Evolutionary conservation across 2,888 invertebrate genomes (phyloP).

Genomic region (Platycnemis pennipes): DNA sequence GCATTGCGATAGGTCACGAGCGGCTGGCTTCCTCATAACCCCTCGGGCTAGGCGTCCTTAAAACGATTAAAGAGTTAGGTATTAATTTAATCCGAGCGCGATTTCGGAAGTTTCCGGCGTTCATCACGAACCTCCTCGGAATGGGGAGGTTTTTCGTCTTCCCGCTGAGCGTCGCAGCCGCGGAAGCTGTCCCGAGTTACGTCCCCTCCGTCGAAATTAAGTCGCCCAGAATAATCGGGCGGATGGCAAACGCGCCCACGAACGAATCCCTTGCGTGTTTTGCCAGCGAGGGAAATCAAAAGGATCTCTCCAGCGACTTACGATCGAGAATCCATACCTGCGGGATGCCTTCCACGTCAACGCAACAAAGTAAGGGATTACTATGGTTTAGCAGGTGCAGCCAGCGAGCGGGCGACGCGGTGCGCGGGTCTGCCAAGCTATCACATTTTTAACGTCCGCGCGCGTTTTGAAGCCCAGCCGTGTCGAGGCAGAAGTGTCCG

Average conservation of each 20-base stretch:
- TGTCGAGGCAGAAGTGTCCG: neutral
- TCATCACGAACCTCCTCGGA: neutral
- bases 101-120: neutral
- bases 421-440: neutral
- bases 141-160: neutral
- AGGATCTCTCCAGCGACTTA: neutral
- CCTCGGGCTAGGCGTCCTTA: neutral
- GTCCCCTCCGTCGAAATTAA: neutral
- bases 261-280: neutral
- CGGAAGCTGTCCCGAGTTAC: neutral
- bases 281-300: neutral
- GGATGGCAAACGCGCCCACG: neutral
- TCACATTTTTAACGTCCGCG: neutral
- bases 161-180: neutral
- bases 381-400: neutral
- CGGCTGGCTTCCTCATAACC: neutral
- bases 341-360: neutral
- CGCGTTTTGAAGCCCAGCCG: neutral
- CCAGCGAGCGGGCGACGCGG: neutral
- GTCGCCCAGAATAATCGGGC: neutral
- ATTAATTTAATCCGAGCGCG: neutral
- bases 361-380: neutral
- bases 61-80: constrained; percentile 35
- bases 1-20: constrained; percentile 59
- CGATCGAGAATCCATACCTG: neutral